Conservation (phyloP, 2,888 invertebrate species). For the Pollenia angustigena region DNA sequence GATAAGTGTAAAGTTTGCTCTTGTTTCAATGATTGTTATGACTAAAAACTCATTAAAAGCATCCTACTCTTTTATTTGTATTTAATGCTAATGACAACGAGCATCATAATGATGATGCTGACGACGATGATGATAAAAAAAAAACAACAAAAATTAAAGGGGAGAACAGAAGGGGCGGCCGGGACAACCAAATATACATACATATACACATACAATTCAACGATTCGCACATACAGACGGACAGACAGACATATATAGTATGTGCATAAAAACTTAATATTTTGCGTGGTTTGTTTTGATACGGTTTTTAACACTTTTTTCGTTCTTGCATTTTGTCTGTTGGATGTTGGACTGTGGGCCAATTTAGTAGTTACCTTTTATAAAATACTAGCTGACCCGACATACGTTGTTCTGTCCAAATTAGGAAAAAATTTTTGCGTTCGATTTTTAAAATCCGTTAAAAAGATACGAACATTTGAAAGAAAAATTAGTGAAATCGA, state of each 20-base stretch:
- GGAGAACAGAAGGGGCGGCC: background rate
- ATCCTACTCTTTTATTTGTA: slow-evolving; percentile 59
- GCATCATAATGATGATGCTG: slow-evolving; percentile 21
- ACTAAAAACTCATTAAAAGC: slow-evolving; percentile 70
- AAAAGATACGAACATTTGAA: no score
- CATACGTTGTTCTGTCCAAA: no score
- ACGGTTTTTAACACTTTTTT: slow-evolving; percentile 72
- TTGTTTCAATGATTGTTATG: slow-evolving; percentile 71
- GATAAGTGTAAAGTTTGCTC: slow-evolving; percentile 69
- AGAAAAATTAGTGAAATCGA: no score
- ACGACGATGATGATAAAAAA: slow-evolving; percentile 5
- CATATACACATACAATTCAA: background rate
- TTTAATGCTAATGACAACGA: slow-evolving; percentile 45
- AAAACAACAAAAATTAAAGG: background rate
- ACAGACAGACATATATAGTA: no score
- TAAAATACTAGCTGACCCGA: no score
- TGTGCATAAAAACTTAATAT: slow-evolving; percentile 45
- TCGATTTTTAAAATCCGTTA: no score
- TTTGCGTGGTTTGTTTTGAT: slow-evolving; percentile 78
- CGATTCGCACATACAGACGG: background rate
- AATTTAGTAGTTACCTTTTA: background rate
- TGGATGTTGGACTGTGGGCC: slow-evolving; percentile 9
- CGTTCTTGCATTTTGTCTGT: background rate
- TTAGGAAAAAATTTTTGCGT: no score
- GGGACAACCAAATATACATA: background rate